Base-by-base conservation (phyloP, 2,113 vertebrate species). In the Elaphurus davidianus region DNA sequence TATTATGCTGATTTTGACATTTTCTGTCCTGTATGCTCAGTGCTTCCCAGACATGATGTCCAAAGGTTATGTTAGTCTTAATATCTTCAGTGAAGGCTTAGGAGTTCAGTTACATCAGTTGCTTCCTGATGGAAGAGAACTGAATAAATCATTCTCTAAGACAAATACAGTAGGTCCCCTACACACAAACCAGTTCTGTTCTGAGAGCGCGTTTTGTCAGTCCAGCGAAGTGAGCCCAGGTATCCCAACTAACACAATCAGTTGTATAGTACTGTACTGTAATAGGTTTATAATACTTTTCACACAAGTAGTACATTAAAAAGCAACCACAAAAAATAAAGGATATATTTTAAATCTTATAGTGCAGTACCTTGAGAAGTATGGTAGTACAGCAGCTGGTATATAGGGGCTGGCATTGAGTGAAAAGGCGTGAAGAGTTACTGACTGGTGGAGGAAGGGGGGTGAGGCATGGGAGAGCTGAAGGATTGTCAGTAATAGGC, bases 1-100 rank as follows among this genome's bases (percentile, higher is more conserved):
- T 60, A 82, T 76, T 30, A 96, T 54, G 67, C 79, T 50, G 96
- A 93, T 85, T 88, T 89, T 94, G 96, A 97, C 97, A 96, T 96
- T 96, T 91, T 89, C 93, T 54, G 28, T 45, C 50, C 60, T 78
- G 6, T 23, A 86, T 84, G 45, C 54, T 97, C 71, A 19, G 50
- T 27, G 78, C 79, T 96, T 74, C 25, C 50, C 40, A 93, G 33
- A 90, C 14, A 14, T 4, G 15, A 76, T n/a, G 79, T 57, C 93
- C 87, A 83, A 89, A 97, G 78, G 36, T 95, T 93, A 93, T 4
- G 2, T 47, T 47, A 54, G 16, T 90, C 43, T 93, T 90, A 40
- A 67, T 79, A 89, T 57, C 59, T 33, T n/a, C 27, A 91, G 54
- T 52, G 50, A 93, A 64, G 33, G 64, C 25, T 6, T 71, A 21